Conservation (phyloP, 2,113 vertebrate species). For the Helogale parvula region DNA sequence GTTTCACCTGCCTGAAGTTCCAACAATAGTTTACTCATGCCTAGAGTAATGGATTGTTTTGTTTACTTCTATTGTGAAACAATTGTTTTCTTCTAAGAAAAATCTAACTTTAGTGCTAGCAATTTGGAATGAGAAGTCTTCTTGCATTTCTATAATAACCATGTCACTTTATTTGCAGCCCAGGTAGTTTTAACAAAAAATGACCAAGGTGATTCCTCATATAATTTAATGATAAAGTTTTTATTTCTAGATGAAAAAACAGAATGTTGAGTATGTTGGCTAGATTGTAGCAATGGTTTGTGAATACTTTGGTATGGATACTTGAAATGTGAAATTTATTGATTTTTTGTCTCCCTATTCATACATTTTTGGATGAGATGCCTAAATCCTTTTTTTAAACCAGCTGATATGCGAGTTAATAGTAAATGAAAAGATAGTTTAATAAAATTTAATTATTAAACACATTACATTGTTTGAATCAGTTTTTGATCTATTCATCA, state of each 20-base stretch:
- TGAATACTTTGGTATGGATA: background rate
- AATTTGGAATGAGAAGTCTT: background rate
- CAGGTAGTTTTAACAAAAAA: slow-evolving; percentile 21
- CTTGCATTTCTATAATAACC: background rate
- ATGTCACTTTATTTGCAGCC: background rate
- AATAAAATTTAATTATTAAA: slow-evolving; percentile 45
- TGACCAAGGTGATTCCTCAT: background rate
- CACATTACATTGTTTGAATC: background rate
- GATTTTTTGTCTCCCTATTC: background rate
- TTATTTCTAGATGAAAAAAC: background rate
- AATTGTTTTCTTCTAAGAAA: background rate
- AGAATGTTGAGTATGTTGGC: background rate
- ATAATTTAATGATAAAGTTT: background rate
- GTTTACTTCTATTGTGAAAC: background rate
- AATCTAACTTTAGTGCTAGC: background rate
- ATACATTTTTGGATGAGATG: background rate
- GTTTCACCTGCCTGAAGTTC: background rate
- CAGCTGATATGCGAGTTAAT: background rate
- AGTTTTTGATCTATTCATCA: background rate
- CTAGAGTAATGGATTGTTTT: background rate
- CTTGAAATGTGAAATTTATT: background rate
- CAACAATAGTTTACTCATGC: background rate
- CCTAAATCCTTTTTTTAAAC: background rate
- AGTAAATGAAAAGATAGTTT: background rate
- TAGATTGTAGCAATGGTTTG: background rate